These are phyloP conservation scores for Hestina assimilis DNA, from an alignment of 1,140 invertebrate genomes.

Conservation along the genomic window DNA sequence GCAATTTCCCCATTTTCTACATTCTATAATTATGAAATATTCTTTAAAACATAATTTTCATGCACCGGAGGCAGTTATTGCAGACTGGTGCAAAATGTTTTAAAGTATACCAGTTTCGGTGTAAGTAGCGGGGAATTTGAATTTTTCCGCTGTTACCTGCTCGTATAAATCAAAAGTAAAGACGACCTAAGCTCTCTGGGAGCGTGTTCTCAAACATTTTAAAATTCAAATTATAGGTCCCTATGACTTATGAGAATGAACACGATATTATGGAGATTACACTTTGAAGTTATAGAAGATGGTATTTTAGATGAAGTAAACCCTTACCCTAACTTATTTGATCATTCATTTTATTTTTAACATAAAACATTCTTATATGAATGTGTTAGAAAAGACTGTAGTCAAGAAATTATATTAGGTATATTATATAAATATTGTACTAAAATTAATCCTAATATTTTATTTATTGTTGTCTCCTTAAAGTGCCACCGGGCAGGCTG, in stretches of 20 bases:
- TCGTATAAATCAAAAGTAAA: conserved; percentile 72
- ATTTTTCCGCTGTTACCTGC: conserved; percentile 73
- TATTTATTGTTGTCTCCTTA: no score
- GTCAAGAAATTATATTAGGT: no score
- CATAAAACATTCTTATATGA: no score
- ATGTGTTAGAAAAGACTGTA: no score
- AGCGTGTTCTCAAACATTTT: conserved; percentile 56
- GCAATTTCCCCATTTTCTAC: neutral
- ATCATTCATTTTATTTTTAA: no score
- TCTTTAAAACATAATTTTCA: conserved; percentile 20
- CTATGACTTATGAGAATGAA: conserved; percentile 31
- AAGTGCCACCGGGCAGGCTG: no score
- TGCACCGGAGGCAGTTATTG: conserved; percentile 38
- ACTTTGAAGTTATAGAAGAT: conserved; percentile 6
- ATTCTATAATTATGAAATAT: conserved; percentile 13
- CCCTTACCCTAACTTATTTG: neutral
- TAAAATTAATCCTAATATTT: no score
- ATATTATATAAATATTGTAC: no score
- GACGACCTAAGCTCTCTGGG: conserved; percentile 62
- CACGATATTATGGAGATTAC: conserved; percentile 35
- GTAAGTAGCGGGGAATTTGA: conserved; percentile 61
- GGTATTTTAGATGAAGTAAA: neutral
- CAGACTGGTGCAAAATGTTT: conserved; percentile 48
- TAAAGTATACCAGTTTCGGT: conserved; percentile 40
- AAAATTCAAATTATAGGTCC: conserved; percentile 71